phyloP scores from a whole-genome alignment of 2,888 invertebrate species.

The Pachymerium ferrugineum region DNA sequence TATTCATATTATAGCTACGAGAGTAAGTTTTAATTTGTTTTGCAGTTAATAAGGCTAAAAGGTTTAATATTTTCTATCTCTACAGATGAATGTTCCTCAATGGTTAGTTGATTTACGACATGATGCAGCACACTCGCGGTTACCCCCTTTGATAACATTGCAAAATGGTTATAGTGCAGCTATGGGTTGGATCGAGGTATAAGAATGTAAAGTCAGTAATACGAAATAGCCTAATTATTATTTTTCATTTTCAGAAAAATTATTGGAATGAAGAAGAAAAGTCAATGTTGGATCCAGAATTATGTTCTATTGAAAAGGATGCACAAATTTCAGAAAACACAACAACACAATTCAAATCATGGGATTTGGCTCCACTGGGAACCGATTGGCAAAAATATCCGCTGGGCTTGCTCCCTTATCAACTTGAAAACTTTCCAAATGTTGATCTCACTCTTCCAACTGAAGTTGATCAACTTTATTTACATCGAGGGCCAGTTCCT shows the following conservation, averaged over 20 bases:
- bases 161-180: slow-evolving; percentile 59
- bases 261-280: background rate
- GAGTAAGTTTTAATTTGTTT: slow-evolving; percentile 36
- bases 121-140: slow-evolving; percentile 65
- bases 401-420: background rate
- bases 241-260: background rate
- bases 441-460: background rate
- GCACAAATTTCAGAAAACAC: background rate
- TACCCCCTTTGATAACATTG: slow-evolving; percentile 61
- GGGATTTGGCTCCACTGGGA: background rate
- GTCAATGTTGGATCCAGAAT: background rate
- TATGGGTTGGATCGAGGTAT: slow-evolving; percentile 62
- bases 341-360: background rate
- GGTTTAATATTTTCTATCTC: slow-evolving; percentile 58
- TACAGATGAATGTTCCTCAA: slow-evolving; percentile 63
- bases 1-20: slow-evolving; percentile 40
- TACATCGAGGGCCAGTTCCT: background rate
- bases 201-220: no score
- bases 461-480: background rate
- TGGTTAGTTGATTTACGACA: slow-evolving; percentile 76
- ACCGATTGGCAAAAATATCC: background rate
- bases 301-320: background rate
- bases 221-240: no score
- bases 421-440: background rate
- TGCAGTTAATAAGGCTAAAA: slow-evolving; percentile 56